Percentiles rank a stretch among this genome's conserved stretches.
Conservation (phyloP, 2,888 invertebrate species). For the Laothoe populi region DNA sequence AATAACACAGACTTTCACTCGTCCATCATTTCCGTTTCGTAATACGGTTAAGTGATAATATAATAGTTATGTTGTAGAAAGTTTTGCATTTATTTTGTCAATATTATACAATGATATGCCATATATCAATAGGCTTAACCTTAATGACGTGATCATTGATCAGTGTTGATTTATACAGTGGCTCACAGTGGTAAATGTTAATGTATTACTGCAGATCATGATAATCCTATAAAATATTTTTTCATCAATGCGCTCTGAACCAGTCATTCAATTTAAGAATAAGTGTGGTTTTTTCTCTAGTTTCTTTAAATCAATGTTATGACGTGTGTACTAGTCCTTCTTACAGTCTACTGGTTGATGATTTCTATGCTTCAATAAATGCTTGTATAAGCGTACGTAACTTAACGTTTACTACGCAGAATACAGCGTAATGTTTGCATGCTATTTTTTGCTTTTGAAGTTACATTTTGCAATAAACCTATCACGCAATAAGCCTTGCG, state of each 20-base stretch:
- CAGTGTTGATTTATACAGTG: too few relatives aligned
- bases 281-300: too few relatives aligned
- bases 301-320: too few relatives aligned
- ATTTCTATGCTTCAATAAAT: neutral
- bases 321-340: too few relatives aligned
- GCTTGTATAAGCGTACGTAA: constrained; percentile 19
- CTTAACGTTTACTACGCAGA: constrained; percentile 11
- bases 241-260: too few relatives aligned
- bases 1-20: constrained; percentile 62
- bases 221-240: too few relatives aligned
- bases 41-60: constrained; percentile 67
- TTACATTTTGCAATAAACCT: neutral
- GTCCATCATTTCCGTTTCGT: constrained; percentile 66
- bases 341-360: constrained; percentile 4
- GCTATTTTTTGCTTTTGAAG: constrained; percentile 5
- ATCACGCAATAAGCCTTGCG: constrained; percentile 10
- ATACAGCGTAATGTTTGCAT: constrained; percentile 12
- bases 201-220: too few relatives aligned
- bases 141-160: too few relatives aligned
- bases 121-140: neutral
- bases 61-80: constrained; percentile 59
- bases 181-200: too few relatives aligned
- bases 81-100: constrained; percentile 60
- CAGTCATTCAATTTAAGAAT: too few relatives aligned
- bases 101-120: constrained; percentile 39